Conservation (phyloP, 2,888 invertebrate genomes). For the Melipona bicolor region DNA sequence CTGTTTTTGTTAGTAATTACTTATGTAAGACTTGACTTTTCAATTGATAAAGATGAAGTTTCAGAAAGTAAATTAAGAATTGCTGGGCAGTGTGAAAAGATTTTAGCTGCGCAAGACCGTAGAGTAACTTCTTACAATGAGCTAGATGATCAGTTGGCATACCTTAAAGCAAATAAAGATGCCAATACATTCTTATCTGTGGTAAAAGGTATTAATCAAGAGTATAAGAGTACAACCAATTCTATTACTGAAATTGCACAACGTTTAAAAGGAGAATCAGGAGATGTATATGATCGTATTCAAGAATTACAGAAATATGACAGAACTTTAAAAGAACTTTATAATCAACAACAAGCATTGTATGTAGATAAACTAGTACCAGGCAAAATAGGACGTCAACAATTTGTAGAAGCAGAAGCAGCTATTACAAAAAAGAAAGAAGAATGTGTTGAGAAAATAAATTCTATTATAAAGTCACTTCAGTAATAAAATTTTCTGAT, state of each 20-base stretch:
- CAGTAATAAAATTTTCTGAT: constrained; percentile 73
- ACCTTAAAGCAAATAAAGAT: constrained; percentile 87
- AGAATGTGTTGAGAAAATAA: constrained; percentile 86
- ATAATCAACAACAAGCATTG: constrained; percentile 85
- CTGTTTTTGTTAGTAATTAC: constrained; percentile 96
- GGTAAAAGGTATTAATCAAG: constrained; percentile 86
- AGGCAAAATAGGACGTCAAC: constrained; percentile 86
- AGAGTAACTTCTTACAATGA: constrained; percentile 87
- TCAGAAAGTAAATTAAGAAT: constrained; percentile 84
- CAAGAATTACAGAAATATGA: constrained; percentile 87
- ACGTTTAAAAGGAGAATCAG: constrained; percentile 86
- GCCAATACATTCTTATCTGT: constrained; percentile 83
- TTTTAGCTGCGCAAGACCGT: constrained; percentile 86
- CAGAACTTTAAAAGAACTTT: constrained; percentile 83
- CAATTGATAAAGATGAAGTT: constrained; percentile 90
- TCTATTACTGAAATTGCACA: constrained; percentile 85
- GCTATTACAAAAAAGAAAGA: constrained; percentile 86
- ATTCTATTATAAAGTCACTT: constrained; percentile 84
- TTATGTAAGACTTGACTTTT: constrained; percentile 98
- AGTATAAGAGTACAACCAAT: constrained; percentile 86
- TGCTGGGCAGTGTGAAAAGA: constrained; percentile 85
- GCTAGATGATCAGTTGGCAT: constrained; percentile 87
- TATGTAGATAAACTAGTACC: constrained; percentile 87
- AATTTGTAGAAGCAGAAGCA: constrained; percentile 87
- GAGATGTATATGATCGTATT: constrained; percentile 87